Conservation (phyloP, 2,888 invertebrate genomes). For the Hirtodrosophila trivittata region DNA sequence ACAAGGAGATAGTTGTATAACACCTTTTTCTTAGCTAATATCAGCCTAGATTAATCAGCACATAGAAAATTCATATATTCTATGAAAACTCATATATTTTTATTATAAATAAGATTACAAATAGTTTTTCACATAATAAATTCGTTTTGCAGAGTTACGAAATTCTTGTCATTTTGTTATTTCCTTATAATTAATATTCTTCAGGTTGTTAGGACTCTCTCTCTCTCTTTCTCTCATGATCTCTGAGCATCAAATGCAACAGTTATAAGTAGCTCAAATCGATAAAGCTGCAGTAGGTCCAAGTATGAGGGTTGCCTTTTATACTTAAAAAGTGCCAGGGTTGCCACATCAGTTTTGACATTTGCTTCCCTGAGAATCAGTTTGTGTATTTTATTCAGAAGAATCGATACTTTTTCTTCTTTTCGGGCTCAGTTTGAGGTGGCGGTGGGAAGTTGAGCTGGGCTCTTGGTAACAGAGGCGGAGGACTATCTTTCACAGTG, state of each 20-base stretch:
- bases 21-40: too few relatives aligned
- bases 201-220: constrained; percentile 45
- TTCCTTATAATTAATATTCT: constrained; percentile 34
- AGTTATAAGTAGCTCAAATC: background rate
- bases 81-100: constrained; percentile 21
- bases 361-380: background rate
- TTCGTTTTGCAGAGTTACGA: constrained; percentile 53
- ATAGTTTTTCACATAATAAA: constrained; percentile 11
- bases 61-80: too few relatives aligned
- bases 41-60: too few relatives aligned
- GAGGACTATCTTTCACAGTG: constrained; percentile 47
- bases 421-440: constrained; percentile 47
- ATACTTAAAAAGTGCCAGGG: too few relatives aligned
- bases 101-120: constrained; percentile 26
- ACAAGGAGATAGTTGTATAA: too few relatives aligned
- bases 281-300: background rate
- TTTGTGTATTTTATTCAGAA: constrained; percentile 50
- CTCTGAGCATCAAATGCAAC: constrained; percentile 12
- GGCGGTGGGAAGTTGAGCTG: constrained; percentile 40
- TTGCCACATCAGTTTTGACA: background rate
- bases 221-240: background rate
- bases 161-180: constrained; percentile 61
- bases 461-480: constrained; percentile 75
- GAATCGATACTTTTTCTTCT: constrained; percentile 78
- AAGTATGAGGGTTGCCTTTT: background rate